Percentiles rank a stretch among this genome's conserved stretches.
Evolutionary conservation across 2,113 vertebrate species (phyloP).

Genomic region (Rhabdornis inornatus): DNA sequence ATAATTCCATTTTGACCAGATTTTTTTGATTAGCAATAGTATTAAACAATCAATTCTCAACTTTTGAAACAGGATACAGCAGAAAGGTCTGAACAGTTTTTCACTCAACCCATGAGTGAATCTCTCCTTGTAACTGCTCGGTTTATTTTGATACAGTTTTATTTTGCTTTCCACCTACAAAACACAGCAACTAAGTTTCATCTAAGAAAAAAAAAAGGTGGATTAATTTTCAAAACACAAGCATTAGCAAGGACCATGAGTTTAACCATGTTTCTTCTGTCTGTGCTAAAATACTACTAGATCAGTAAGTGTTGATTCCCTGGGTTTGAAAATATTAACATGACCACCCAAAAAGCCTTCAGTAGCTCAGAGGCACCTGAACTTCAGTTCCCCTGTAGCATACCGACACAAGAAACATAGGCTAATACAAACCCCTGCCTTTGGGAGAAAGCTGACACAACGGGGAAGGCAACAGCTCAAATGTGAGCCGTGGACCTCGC

Average conservation of each 20-base stretch:
- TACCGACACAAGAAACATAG: not conserved
- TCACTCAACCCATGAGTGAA: not conserved
- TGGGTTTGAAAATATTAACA: not conserved
- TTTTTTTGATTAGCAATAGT: not conserved
- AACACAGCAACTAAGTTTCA: not conserved
- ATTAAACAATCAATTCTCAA: not conserved
- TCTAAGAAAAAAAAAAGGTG: not conserved
- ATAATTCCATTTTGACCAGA: not conserved
- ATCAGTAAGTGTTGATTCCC: not conserved
- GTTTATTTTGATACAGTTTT: not conserved
- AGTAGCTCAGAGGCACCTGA: not conserved
- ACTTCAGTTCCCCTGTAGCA: not conserved
- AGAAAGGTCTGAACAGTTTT: not conserved
- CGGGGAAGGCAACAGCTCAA: not conserved
- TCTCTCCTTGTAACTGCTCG: not conserved
- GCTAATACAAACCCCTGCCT: not conserved
- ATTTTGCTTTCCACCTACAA: not conserved
- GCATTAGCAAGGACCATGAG: not conserved
- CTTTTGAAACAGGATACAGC: not conserved
- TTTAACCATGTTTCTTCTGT: not conserved
- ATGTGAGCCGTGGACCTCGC: rapidly evolving
- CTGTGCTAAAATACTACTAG: not conserved
- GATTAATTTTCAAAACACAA: not conserved
- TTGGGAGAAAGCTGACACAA: not conserved
- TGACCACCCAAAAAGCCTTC: not conserved